Evolutionary conservation across 2,113 vertebrate species (phyloP).

Genomic region (Polypterus bichir): DNA sequence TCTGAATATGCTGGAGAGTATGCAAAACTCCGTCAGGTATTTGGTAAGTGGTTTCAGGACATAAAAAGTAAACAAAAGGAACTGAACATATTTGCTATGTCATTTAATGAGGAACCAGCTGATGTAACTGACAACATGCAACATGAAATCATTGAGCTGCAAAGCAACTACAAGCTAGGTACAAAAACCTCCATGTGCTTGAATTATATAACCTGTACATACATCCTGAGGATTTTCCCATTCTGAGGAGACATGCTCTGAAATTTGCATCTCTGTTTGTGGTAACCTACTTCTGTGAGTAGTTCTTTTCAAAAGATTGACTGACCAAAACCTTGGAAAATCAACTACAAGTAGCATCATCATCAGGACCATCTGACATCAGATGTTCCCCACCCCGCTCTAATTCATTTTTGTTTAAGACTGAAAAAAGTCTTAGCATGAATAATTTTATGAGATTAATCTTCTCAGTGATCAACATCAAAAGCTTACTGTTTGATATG

Average conservation of each 20-base stretch:
- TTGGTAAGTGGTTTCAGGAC: conserved; percentile 23
- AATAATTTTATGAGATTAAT: no score
- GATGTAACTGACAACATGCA: conserved; percentile 29
- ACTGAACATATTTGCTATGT: conserved; percentile 27
- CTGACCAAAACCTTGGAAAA: no score
- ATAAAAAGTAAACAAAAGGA: conserved; percentile 28
- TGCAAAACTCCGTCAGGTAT: conserved; percentile 23
- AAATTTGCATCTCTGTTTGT: conserved; percentile 32
- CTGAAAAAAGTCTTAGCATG: no score
- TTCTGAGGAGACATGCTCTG: conserved; percentile 31
- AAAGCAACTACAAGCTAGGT: conserved; percentile 33
- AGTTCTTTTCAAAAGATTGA: conserved; percentile 28
- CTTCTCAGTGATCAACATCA: no score
- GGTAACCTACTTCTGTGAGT: conserved; percentile 26
- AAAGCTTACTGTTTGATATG: no score
- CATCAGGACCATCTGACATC: no score
- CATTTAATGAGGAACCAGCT: conserved; percentile 31
- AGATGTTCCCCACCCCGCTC: no score
- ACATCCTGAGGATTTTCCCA: conserved; percentile 27
- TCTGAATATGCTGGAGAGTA: conserved; percentile 21
- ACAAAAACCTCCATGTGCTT: conserved; percentile 28
- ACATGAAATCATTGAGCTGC: conserved; percentile 28
- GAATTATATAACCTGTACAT: conserved; percentile 23
- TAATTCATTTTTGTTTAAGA: no score
- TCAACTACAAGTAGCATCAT: no score